Evolutionary conservation across 2,113 vertebrate species (phyloP), one percentile per base, ranked within the genome.

Genomic region (Nematolebias whitei): DNA sequence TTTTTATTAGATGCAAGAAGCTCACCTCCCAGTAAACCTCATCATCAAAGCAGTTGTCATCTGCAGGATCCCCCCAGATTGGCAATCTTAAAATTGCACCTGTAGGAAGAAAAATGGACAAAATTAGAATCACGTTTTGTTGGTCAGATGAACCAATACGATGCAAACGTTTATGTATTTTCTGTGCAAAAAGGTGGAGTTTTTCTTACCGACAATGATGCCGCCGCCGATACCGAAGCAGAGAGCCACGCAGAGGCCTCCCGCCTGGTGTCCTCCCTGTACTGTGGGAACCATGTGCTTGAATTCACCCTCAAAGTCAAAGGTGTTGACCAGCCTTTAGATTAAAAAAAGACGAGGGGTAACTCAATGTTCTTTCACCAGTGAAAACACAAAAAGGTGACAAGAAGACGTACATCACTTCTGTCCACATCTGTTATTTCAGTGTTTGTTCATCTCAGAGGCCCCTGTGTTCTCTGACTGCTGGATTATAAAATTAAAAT

Each of bases 1-100:
- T 10, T 9, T 10, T 35, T 29, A 3, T 35, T 10, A 24, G 14
- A 13, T 12, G 16, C 20, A 59, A 58, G 23, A 32, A 39, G 26
- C 26, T 94, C 74, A 98, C 98, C 95, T 98, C 95, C 97, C 98
- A 99, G 85, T 98, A 99, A 2, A 92, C 0, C 2, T 83, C 90
- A 40, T 99, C 98, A 43, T 97, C 94, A 69, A 96, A 99, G 90
- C 98, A 99, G 76, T 93, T 94, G 78, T 98, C 94, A 59, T 96
- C 95, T 0, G 94, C 85, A 0, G 95, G 61, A 60, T 98, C 95
- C 2, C 95, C 96, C 96, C 96, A 98, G 59, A 98, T 69, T 0
- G 96, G 96, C 41, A 98, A 74, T 83, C 94, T 98, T 77, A 99
- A 87, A 66, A 99, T 93, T 65, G 88, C 74, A 16, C 97, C 98